Percentiles rank a stretch among this genome's conserved stretches.
Conservation (phyloP, 2,888 invertebrate species). For the Cyaniris semiargus region DNA sequence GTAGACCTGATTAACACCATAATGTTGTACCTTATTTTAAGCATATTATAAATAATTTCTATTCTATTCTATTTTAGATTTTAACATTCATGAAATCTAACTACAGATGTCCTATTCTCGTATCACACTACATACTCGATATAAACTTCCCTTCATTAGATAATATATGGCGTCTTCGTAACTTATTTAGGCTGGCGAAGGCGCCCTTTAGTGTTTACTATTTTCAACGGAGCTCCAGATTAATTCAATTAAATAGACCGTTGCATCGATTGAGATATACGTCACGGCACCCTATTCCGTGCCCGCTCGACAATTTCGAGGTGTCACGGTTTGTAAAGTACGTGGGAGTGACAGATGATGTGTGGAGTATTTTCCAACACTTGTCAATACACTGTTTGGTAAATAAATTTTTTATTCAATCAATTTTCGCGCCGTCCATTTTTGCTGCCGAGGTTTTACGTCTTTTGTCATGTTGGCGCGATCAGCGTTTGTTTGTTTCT, state of each 20-base stretch:
- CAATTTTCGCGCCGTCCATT: conserved; percentile 15
- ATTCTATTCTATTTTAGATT: too few species aligned
- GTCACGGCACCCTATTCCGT: conserved; percentile 35
- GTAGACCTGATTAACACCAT: too few species aligned
- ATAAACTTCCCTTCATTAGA: not conserved
- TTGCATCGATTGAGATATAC: conserved; percentile 33
- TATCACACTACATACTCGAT: not conserved
- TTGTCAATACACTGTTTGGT: conserved; percentile 32
- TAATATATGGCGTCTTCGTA: conserved; percentile 1
- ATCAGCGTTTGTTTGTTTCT: not conserved
- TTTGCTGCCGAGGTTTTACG: conserved; percentile 20
- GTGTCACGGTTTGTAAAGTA: conserved; percentile 37
- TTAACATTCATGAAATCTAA: not conserved
- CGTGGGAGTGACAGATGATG: conserved; percentile 36
- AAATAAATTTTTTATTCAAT: conserved; percentile 32
- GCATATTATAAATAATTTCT: too few species aligned
- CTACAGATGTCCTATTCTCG: not conserved
- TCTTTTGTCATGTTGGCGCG: conserved; percentile 20
- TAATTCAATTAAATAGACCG: conserved; percentile 36
- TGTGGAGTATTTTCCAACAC: conserved; percentile 35
- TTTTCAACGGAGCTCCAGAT: conserved; percentile 30
- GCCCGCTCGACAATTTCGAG: conserved; percentile 38
- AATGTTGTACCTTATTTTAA: too few species aligned
- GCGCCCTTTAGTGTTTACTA: conserved; percentile 25
- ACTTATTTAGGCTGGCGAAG: conserved; percentile 10